A percentile compares a stretch with the other conserved stretches of the same genome.
phyloP scores from a whole-genome alignment of 2,888 invertebrate genomes.

The Caenorhabditis becei region DNA sequence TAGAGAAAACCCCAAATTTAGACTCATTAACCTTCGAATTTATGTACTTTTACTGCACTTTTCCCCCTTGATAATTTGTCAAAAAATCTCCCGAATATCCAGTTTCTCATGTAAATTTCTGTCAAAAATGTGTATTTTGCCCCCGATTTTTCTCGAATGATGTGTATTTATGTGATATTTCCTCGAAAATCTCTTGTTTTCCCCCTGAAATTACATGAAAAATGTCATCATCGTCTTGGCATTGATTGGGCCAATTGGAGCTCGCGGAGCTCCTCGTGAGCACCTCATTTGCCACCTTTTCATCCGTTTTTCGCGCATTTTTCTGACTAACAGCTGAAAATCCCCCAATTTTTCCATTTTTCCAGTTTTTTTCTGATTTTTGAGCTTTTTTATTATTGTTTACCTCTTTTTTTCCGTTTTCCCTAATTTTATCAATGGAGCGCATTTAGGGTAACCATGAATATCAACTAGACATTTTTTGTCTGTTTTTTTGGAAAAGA shows the following conservation, averaged over 20 bases:
- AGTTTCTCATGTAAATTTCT: slow-evolving; percentile 7
- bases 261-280: slow-evolving; percentile 19
- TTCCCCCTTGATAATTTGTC: neutral
- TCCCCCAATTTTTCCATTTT: neutral
- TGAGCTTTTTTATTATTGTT: neutral
- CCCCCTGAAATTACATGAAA: slow-evolving; percentile 4
- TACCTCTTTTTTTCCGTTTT: neutral
- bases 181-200: slow-evolving; percentile 1
- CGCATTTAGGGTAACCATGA: slow-evolving; percentile 28
- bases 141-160: neutral
- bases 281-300: slow-evolving; percentile 52
- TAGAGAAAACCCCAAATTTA: neutral
- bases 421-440: neutral
- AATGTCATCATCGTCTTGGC: slow-evolving; percentile 40
- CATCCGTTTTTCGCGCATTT: neutral
- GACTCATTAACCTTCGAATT: neutral
- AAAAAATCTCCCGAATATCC: neutral
- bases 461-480: neutral
- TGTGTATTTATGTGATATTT: too few species aligned
- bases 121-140: slow-evolving; percentile 27
- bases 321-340: neutral
- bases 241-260: slow-evolving; percentile 42
- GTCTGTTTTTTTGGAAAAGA: neutral
- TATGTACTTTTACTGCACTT: neutral
- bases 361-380: neutral